Evolutionary conservation across 2,113 vertebrate species (phyloP).

Genomic region (Nestor notabilis): DNA sequence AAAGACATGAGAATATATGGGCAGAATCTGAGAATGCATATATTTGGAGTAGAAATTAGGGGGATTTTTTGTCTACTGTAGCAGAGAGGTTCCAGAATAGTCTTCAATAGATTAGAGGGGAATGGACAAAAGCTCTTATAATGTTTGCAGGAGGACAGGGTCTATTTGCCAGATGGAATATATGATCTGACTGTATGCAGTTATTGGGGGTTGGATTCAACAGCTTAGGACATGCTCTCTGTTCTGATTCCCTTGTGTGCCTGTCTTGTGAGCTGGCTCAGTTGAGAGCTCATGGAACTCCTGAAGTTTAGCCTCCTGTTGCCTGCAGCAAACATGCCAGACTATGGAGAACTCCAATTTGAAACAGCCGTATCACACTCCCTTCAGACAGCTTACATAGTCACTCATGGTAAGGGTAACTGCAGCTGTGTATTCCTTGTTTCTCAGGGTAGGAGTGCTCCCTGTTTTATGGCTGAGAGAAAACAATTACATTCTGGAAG

Average conservation of each 20-base stretch:
- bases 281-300: neutral
- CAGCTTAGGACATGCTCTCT: neutral
- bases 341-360: neutral
- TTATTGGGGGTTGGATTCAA: rapidly evolving
- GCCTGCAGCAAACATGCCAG: neutral
- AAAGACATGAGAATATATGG: neutral
- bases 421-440: neutral
- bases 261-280: neutral
- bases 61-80: neutral
- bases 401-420: neutral
- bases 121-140: neutral
- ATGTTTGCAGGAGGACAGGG: neutral
- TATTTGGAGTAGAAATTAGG: neutral
- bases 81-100: neutral
- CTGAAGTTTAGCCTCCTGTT: neutral
- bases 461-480: neutral
- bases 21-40: neutral
- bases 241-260: rapidly evolving
- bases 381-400: neutral
- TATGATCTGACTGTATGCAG: neutral
- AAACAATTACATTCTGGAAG: neutral
- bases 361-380: neutral
- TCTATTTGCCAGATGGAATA: neutral
- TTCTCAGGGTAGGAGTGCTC: neutral
- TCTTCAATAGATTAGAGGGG: neutral